Conservation (phyloP, 2,113 vertebrate genomes). For the Hassar affinis region DNA sequence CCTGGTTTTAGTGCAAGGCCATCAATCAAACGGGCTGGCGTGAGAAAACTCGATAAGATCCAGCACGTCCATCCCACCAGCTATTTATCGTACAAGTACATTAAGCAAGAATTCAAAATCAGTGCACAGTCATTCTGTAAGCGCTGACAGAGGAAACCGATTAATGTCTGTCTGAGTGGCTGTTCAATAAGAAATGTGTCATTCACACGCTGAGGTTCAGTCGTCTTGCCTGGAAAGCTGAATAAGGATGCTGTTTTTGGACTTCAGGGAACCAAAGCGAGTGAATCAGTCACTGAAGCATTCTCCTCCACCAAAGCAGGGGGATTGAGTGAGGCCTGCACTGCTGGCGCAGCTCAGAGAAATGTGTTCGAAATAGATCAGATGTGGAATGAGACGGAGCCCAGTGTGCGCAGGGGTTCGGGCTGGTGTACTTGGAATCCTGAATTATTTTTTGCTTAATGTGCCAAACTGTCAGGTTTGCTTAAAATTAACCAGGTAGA, state of each 20-base stretch:
- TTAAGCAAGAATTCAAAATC: neutral
- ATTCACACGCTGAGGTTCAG: neutral
- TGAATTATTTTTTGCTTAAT: neutral
- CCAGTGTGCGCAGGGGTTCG: neutral
- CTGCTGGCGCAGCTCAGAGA: neutral
- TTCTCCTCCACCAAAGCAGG: conserved; percentile 10
- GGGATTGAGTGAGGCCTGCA: neutral
- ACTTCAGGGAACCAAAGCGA: conserved; percentile 25
- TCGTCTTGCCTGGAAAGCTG: conserved; percentile 6
- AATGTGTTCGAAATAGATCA: neutral
- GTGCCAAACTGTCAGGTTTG: neutral
- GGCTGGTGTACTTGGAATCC: neutral
- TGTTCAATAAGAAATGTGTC: conserved; percentile 23
- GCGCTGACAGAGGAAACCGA: neutral
- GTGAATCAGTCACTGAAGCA: conserved; percentile 28
- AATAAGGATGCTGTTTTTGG: conserved; percentile 31
- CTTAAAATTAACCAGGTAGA: neutral
- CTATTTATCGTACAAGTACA: neutral
- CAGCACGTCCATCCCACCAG: neutral
- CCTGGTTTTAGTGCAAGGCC: conserved; percentile 1
- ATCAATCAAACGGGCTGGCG: conserved; percentile 5
- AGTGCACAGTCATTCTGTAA: conserved; percentile 1
- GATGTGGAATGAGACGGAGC: neutral
- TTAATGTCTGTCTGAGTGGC: conserved; percentile 21
- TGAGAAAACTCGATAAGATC: neutral